Evolutionary conservation across 2,888 invertebrate species (phyloP).

Genomic region (Acanthosepion pharaonis): DNA sequence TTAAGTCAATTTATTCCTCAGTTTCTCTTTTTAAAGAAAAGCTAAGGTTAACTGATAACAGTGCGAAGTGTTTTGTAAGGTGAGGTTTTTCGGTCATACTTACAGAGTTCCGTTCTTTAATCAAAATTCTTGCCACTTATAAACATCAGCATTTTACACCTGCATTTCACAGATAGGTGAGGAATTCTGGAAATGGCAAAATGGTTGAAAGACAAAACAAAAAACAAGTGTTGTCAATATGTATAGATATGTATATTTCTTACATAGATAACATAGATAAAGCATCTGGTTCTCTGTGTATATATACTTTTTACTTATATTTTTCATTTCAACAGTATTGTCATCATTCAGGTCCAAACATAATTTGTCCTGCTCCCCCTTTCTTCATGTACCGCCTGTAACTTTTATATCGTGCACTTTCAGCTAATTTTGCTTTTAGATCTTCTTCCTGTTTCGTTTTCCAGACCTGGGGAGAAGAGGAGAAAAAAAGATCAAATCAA

Average conservation of each 20-base stretch:
- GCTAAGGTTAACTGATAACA: too few relatives aligned
- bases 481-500: background rate
- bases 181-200: too few relatives aligned
- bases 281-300: background rate
- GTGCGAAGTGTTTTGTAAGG: too few relatives aligned
- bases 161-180: too few relatives aligned
- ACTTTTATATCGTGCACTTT: constrained; percentile 89
- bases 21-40: too few relatives aligned
- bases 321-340: background rate
- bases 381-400: constrained; percentile 92
- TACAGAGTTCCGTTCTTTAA: too few relatives aligned
- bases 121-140: too few relatives aligned
- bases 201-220: background rate
- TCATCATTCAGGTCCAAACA: constrained; percentile 79
- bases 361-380: constrained; percentile 90
- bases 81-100: too few relatives aligned
- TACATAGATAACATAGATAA: constrained; percentile 25
- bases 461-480: constrained; percentile 78
- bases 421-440: constrained; percentile 87
- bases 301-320: background rate
- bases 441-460: constrained; percentile 88
- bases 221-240: background rate
- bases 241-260: constrained; percentile 33
- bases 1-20: too few relatives aligned
- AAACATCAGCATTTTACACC: too few relatives aligned